phyloP scores from a whole-genome alignment of 2,113 vertebrate genomes.

The Ibidorhyncha struthersii region DNA sequence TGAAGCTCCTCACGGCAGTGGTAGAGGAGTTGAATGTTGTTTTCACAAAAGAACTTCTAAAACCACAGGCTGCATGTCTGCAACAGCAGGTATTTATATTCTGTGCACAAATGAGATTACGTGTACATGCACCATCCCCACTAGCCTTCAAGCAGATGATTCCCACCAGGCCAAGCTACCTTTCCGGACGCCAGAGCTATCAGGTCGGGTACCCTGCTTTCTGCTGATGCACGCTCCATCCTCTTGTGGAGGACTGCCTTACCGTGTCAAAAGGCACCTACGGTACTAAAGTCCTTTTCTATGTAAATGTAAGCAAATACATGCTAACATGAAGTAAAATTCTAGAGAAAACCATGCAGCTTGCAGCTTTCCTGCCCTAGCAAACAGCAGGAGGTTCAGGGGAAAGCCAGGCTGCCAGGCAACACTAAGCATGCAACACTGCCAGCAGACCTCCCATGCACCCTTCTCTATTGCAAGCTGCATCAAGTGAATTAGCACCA shows the following conservation, averaged over 20 bases:
- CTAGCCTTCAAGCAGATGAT: neutral
- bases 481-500: neutral
- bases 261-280: rapidly evolving
- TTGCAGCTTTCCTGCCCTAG: neutral
- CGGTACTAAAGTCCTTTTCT: neutral
- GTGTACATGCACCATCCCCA: neutral
- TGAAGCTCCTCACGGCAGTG: neutral
- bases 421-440: neutral
- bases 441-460: neutral
- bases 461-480: neutral
- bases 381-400: neutral
- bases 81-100: neutral
- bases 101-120: neutral
- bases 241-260: neutral
- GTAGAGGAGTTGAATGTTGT: neutral
- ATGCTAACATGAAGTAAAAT: neutral
- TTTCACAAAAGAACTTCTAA: conserved; percentile 11
- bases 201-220: rapidly evolving
- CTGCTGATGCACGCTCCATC: neutral
- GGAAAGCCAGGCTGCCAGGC: neutral
- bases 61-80: neutral
- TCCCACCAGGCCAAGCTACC: neutral
- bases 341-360: neutral
- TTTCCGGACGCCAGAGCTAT: neutral
- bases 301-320: neutral